These are phyloP conservation scores for Ridgeia piscesae DNA, from an alignment of 1,140 invertebrate species.

Conservation along the genomic window DNA sequence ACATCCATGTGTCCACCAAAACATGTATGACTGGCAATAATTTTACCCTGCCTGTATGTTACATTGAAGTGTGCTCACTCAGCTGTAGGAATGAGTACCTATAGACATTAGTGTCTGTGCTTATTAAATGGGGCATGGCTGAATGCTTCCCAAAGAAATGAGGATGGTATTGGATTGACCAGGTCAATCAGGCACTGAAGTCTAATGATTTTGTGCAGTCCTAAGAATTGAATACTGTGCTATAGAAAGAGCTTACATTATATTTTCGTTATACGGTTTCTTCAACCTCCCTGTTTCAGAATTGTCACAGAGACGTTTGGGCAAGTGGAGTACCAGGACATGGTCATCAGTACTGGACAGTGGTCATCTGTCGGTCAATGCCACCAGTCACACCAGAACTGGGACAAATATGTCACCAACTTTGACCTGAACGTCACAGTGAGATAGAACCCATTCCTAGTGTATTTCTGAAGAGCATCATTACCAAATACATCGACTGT, in stretches of 20 bases:
- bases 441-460: neutral
- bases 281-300: neutral
- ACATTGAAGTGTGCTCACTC: too few relatives aligned
- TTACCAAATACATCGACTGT: neutral
- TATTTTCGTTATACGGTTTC: neutral
- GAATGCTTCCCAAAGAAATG: too few relatives aligned
- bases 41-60: too few relatives aligned
- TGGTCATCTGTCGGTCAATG: neutral
- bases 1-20: too few relatives aligned
- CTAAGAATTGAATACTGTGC: neutral
- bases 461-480: neutral
- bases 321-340: neutral
- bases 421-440: neutral
- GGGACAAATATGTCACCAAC: neutral
- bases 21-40: too few relatives aligned
- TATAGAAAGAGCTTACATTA: neutral
- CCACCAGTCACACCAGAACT: neutral
- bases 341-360: neutral
- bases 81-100: too few relatives aligned
- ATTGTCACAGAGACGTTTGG: neutral
- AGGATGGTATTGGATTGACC: too few relatives aligned
- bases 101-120: too few relatives aligned
- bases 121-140: too few relatives aligned
- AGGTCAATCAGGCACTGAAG: too few relatives aligned
- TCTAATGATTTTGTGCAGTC: too few relatives aligned